Percentiles rank a stretch among this genome's conserved stretches.
Evolutionary conservation across 23 tunicate genomes (phyloP).

Genomic region (Trididemnum nubilum): DNA sequence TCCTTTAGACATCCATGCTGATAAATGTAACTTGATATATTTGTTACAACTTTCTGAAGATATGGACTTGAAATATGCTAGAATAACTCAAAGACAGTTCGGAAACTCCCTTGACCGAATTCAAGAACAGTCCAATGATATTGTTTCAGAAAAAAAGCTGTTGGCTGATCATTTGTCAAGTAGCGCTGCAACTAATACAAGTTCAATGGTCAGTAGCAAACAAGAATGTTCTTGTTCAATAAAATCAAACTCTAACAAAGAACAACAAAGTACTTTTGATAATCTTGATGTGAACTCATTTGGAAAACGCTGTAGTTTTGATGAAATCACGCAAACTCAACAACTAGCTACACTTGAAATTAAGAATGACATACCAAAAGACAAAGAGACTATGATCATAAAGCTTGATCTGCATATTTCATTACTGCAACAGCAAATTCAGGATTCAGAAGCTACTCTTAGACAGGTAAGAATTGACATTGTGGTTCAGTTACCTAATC

Average conservation of each 20-base stretch:
- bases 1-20: too few species aligned
- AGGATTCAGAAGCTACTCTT: conserved; percentile 45
- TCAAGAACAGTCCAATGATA: conserved; percentile 33
- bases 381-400: conserved; percentile 64
- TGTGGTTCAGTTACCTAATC: too few species aligned
- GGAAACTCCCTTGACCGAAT: conserved; percentile 54
- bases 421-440: conserved; percentile 57
- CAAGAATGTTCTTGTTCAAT: neutral
- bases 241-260: neutral
- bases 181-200: neutral
- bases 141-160: neutral
- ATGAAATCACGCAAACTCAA: neutral
- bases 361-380: conserved; percentile 62
- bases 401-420: conserved; percentile 58
- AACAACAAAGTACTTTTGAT: neutral
- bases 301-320: neutral
- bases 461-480: conserved; percentile 34
- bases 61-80: conserved; percentile 58
- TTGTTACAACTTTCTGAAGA: neutral
- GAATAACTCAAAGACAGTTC: conserved; percentile 63
- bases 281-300: neutral
- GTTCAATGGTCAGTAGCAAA: neutral
- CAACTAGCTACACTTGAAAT: conserved; percentile 43
- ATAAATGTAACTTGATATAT: too few species aligned
- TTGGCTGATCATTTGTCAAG: neutral